These are phyloP conservation scores for Eucera pruinosa DNA, from an alignment of 2,888 invertebrate genomes.

Conservation along the genomic window DNA sequence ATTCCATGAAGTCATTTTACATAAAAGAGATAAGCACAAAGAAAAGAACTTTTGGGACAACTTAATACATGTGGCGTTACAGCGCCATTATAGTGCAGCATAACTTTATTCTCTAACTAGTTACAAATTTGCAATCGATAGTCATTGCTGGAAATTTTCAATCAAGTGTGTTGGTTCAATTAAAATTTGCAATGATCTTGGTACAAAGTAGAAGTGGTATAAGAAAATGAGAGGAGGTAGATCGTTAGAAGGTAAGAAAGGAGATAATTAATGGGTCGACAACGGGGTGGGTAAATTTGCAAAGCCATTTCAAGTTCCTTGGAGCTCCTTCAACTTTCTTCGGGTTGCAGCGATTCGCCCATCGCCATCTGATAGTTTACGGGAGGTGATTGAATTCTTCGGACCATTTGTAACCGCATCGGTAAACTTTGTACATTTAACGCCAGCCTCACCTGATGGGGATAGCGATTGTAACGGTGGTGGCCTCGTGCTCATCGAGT, in stretches of 20 bases:
- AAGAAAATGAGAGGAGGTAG: conserved; percentile 42
- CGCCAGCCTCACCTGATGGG: conserved; percentile 57
- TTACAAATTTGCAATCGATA: no score
- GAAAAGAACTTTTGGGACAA: no score
- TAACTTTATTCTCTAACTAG: no score
- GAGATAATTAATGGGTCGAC: conserved; percentile 79
- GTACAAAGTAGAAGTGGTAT: neutral
- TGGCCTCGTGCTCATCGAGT: conserved; percentile 46
- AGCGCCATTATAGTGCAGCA: no score
- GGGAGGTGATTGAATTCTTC: conserved; percentile 79
- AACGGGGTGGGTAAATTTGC: conserved; percentile 81
- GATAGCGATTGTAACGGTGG: conserved; percentile 29
- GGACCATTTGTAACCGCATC: conserved; percentile 79
- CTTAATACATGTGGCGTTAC: no score
- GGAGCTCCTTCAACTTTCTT: conserved; percentile 74
- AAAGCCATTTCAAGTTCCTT: conserved; percentile 82
- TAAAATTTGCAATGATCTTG: no score
- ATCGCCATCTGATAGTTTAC: conserved; percentile 75
- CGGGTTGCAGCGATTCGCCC: conserved; percentile 63
- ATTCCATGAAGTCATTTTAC: no score
- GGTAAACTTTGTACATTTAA: conserved; percentile 82
- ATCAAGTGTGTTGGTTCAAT: no score
- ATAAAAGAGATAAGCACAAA: no score
- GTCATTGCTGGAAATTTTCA: neutral
- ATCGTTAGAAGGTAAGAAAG: conserved; percentile 33